Evolutionary conservation across 2,888 invertebrate species (phyloP).

Genomic region (Capitulum mitella): DNA sequence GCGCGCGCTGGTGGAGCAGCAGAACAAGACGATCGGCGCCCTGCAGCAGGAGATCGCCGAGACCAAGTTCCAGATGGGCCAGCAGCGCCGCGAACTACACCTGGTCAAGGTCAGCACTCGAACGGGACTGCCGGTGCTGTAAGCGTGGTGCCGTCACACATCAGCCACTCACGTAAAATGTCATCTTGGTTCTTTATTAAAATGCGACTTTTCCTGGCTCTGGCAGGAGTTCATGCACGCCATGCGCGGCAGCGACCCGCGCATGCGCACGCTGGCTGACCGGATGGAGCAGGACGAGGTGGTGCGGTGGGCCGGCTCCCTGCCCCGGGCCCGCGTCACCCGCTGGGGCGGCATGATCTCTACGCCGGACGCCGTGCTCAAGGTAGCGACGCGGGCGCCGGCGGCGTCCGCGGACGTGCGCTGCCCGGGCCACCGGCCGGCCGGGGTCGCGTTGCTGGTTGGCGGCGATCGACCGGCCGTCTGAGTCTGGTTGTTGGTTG

Average conservation of each 20-base stretch:
- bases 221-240: slow-evolving; percentile 84
- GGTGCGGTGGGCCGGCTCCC: slow-evolving; percentile 74
- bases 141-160: too few relatives aligned
- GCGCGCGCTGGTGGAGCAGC: slow-evolving; percentile 70
- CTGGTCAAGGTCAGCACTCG: slow-evolving; percentile 61
- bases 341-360: slow-evolving; percentile 99
- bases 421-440: too few relatives aligned
- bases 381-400: slow-evolving; percentile 50
- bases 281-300: slow-evolving; percentile 93
- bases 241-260: slow-evolving; percentile 83
- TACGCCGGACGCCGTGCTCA: slow-evolving; percentile 87
- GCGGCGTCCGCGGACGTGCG: neutral
- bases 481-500: too few relatives aligned
- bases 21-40: slow-evolving; percentile 76
- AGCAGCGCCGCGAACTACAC: slow-evolving; percentile 80
- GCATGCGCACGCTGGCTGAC: slow-evolving; percentile 83
- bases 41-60: slow-evolving; percentile 80
- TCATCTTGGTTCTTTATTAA: too few relatives aligned
- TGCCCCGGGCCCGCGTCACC: slow-evolving; percentile 78
- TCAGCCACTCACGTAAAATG: too few relatives aligned
- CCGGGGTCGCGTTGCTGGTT: too few relatives aligned
- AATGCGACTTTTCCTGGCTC: too few relatives aligned
- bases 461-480: too few relatives aligned
- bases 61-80: slow-evolving; percentile 76
- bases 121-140: too few relatives aligned